phyloP scores from a whole-genome alignment of 2,113 vertebrate genomes.

The Rhinopomastus cyanomelas region DNA sequence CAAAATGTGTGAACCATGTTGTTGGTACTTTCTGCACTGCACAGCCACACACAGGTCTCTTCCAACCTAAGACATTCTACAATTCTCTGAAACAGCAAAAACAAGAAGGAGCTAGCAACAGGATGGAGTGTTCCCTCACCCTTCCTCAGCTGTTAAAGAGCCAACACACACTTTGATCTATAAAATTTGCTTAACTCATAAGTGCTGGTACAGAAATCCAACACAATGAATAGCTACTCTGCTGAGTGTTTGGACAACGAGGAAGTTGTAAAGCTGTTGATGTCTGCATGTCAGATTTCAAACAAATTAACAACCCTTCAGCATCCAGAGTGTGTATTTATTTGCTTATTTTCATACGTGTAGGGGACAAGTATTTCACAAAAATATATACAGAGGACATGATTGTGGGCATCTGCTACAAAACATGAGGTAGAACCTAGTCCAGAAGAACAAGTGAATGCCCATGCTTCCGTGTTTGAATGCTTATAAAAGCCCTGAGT shows the following conservation, averaged over 20 bases:
- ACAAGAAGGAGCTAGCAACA: background rate
- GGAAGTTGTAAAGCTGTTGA: background rate
- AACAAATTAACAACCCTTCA: background rate
- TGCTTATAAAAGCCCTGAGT: background rate
- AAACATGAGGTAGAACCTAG: background rate
- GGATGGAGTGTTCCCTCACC: background rate
- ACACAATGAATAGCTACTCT: background rate
- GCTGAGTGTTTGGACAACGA: background rate
- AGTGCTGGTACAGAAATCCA: background rate
- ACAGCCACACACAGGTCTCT: too few species aligned
- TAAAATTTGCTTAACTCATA: background rate
- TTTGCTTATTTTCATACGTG: background rate
- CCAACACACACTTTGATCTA: background rate
- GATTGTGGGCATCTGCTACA: fast-evolving
- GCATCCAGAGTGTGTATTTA: background rate
- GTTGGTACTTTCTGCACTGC: background rate
- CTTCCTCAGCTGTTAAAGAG: background rate
- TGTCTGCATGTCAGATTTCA: background rate
- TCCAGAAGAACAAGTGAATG: background rate
- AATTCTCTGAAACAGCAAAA: too few species aligned
- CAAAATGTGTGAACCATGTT: background rate
- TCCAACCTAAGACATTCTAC: too few species aligned
- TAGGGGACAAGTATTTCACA: background rate
- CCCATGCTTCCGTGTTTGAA: background rate
- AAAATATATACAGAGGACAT: fast-evolving